phyloP scores from a whole-genome alignment of 1,140 invertebrate species.

The Neodiprion fabricii region DNA sequence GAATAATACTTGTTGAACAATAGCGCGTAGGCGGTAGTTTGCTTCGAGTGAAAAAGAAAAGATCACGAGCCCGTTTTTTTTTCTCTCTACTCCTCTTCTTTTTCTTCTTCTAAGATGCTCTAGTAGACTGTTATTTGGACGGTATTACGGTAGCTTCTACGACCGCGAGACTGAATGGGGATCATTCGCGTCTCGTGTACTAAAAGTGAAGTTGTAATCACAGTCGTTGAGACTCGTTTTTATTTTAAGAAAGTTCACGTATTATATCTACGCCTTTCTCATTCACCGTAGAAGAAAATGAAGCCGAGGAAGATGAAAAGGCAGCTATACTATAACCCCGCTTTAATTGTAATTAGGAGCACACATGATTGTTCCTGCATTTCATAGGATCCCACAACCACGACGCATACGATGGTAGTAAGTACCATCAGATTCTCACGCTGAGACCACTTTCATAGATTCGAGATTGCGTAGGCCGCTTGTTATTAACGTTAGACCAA shows the following conservation, averaged over 20 bases:
- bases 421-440: neutral
- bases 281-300: neutral
- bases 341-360: neutral
- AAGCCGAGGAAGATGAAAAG: neutral
- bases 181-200: neutral
- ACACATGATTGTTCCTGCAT: neutral
- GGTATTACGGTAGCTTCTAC: too few relatives aligned
- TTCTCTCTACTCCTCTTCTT: neutral
- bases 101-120: neutral
- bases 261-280: neutral
- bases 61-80: neutral
- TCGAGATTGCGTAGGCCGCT: neutral
- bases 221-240: neutral
- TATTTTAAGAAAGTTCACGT: neutral
- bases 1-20: neutral
- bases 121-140: too few relatives aligned
- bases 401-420: neutral
- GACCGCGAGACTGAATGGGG: neutral
- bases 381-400: neutral
- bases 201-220: neutral
- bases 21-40: too few relatives aligned
- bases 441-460: conserved; percentile 2
- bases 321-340: neutral
- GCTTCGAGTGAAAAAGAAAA: neutral
- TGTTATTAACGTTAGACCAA: neutral